phyloP scores from a whole-genome alignment of 92 coral and sea anemone species.

The Plumapathes pennacea region DNA sequence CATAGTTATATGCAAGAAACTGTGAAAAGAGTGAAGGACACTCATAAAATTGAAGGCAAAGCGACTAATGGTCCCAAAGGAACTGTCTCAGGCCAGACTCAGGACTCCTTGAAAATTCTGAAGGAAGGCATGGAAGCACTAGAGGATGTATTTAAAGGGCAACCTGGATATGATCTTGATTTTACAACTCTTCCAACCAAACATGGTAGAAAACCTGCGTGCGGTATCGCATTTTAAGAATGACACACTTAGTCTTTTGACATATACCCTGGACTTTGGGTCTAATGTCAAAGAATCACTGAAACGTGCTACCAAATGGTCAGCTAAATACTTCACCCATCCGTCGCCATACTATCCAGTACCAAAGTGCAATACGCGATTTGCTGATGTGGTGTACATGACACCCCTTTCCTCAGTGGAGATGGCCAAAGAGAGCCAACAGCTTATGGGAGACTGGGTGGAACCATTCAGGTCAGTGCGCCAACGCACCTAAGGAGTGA shows the following conservation, averaged over 20 bases:
- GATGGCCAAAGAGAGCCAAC: conserved; percentile 1
- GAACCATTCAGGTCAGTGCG: conserved; percentile 4
- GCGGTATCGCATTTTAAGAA: conserved; percentile 63
- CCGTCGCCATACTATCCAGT: conserved; percentile 24
- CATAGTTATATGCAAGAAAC: conserved; percentile 1
- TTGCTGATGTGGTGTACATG: conserved; percentile 14
- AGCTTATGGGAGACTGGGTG: not conserved
- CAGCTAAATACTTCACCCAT: conserved; percentile 8
- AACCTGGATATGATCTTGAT: conserved; percentile 9
- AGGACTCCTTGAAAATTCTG: conserved; percentile 7
- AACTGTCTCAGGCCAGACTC: conserved; percentile 19
- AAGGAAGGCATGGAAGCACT: not conserved
- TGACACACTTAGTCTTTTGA: conserved; percentile 47
- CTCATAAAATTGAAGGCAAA: not conserved
- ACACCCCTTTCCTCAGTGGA: conserved; percentile 18
- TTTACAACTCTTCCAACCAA: conserved; percentile 36
- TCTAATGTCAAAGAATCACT: conserved; percentile 29
- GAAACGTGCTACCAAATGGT: conserved; percentile 10
- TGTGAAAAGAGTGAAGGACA: not conserved
- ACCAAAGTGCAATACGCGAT: conserved; percentile 3
- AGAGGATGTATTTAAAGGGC: conserved; percentile 5
- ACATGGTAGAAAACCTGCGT: conserved; percentile 44
- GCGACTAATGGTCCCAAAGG: conserved; percentile 27
- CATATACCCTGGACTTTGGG: conserved; percentile 47
- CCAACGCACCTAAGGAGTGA: conserved; percentile 1